Percentiles rank a stretch among this genome's conserved stretches.
These are phyloP conservation scores for Ammodytes marinus DNA, from an alignment of 2,113 vertebrate genomes.

Conservation along the genomic window DNA sequence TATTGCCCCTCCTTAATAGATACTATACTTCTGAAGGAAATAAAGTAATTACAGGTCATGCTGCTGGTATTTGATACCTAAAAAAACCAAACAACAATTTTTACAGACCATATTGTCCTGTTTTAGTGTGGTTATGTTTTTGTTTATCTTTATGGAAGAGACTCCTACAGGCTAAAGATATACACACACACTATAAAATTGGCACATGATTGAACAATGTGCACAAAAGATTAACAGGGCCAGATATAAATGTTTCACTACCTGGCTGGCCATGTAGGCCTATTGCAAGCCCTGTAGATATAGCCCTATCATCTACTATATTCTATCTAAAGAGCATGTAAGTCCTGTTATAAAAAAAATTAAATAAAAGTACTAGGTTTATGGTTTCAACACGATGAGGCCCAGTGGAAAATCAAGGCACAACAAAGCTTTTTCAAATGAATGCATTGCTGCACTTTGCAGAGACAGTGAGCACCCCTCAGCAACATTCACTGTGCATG, in stretches of 20 bases:
- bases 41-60: not conserved
- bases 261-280: conserved; percentile 16
- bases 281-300: not conserved
- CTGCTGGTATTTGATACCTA: not conserved
- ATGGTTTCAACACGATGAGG: too few species aligned
- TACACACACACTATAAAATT: not conserved
- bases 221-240: conserved; percentile 80
- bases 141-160: not conserved
- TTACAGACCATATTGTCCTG: not conserved
- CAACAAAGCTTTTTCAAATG: not conserved
- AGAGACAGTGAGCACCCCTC: not conserved
- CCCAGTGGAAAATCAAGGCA: not conserved
- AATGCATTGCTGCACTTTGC: not conserved
- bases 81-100: too few species aligned
- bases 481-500: not conserved
- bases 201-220: conserved; percentile 77
- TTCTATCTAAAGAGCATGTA: not conserved
- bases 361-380: too few species aligned
- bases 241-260: conserved; percentile 80
- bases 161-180: not conserved
- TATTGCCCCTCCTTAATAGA: not conserved
- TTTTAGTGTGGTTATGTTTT: not conserved
- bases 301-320: not conserved
- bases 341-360: not conserved
- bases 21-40: not conserved